Percentiles rank a stretch among this genome's conserved stretches.
phyloP scores from a whole-genome alignment of 2,113 vertebrate species.

The Scophthalmus maximus region DNA sequence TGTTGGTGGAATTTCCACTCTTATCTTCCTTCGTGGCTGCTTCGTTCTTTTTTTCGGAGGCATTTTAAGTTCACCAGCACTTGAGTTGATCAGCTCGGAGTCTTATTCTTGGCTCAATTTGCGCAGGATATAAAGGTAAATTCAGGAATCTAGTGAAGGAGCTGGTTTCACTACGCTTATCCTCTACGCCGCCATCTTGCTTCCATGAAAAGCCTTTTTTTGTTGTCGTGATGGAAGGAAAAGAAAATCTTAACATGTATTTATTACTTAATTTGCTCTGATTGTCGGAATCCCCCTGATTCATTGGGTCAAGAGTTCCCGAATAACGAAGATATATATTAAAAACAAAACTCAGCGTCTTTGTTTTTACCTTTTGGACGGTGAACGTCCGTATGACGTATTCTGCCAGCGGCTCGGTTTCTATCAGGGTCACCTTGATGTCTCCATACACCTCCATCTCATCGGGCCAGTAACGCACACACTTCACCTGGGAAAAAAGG shows the following conservation, averaged over 20 bases:
- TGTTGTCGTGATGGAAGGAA: not conserved
- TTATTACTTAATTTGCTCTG: no score
- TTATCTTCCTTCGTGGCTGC: no score
- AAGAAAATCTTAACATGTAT: no score
- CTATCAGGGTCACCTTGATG: slow-evolving; percentile 96
- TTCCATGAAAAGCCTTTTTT: not conserved
- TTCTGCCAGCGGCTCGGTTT: slow-evolving; percentile 95
- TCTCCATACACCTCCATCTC: slow-evolving; percentile 96
- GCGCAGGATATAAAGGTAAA: no score
- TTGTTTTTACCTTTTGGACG: slow-evolving; percentile 91
- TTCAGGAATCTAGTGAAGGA: no score
- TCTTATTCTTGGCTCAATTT: no score
- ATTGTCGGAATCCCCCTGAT: not conserved
- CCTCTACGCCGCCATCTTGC: no score
- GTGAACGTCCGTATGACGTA: slow-evolving; percentile 98
- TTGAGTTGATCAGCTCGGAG: no score
- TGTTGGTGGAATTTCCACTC: no score
- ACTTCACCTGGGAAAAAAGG: slow-evolving; percentile 92
- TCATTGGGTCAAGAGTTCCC: not conserved
- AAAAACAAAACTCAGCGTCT: not conserved
- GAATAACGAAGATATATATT: not conserved
- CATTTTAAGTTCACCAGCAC: no score
- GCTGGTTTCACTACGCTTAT: no score
- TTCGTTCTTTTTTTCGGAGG: no score
- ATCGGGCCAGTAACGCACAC: slow-evolving; percentile 97